Conservation (phyloP, 1,140 invertebrate species). For the Mycetomoellerius zeteki region DNA sequence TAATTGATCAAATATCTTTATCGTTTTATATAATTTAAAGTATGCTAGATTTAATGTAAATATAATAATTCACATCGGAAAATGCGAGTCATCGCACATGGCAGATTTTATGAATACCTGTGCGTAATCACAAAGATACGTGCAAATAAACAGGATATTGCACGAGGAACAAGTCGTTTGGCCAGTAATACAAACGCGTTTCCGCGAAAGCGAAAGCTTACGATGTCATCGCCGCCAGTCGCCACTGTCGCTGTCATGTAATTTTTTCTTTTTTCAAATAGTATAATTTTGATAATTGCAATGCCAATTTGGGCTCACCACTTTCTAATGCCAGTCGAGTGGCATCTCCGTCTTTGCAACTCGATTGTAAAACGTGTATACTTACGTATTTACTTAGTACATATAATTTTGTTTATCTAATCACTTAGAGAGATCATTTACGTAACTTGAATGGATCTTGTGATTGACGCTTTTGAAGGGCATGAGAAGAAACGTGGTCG, state of each 20-base stretch:
- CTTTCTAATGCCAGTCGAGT: constrained; percentile 33
- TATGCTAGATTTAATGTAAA: not conserved
- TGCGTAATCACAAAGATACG: not conserved
- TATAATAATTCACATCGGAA: not conserved
- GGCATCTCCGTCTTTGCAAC: not conserved
- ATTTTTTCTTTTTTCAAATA: constrained; percentile 42
- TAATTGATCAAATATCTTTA: not conserved
- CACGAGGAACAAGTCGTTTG: not conserved
- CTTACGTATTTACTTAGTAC: not conserved
- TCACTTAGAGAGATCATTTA: constrained; percentile 20
- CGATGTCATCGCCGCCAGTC: constrained; percentile 15
- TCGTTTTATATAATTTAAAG: not conserved
- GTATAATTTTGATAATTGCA: constrained; percentile 49
- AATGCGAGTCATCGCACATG: not conserved
- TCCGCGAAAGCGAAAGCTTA: constrained; percentile 57
- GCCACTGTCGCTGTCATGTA: constrained; percentile 21
- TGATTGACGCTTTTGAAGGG: not conserved
- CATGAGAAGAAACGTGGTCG: not conserved
- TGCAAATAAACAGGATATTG: constrained; percentile 19
- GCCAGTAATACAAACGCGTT: constrained; percentile 3
- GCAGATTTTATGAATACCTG: not conserved
- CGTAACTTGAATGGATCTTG: not conserved
- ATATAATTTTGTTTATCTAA: constrained; percentile 6
- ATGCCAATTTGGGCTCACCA: constrained; percentile 15
- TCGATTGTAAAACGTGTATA: constrained; percentile 11